Evolutionary conservation across 2,797 vertebrate species (phyloP).

Genomic region (Amazona ochrocephala): DNA sequence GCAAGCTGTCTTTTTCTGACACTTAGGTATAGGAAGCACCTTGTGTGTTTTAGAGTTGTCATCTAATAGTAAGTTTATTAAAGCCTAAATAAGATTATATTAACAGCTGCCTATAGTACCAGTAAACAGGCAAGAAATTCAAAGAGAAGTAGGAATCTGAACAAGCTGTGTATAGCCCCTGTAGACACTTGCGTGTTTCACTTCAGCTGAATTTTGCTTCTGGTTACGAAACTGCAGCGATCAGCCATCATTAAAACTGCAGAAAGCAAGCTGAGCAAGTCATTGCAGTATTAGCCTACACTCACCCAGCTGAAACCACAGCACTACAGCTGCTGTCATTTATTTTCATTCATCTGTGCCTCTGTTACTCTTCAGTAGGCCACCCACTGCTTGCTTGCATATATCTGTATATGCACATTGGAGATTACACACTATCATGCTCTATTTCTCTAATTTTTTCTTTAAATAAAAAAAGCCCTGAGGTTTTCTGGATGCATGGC

Average conservation of each 20-base stretch:
- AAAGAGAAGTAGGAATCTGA: conserved; percentile 25
- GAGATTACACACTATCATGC: conserved; percentile 15
- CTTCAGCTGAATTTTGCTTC: conserved; percentile 26
- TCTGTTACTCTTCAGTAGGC: background rate
- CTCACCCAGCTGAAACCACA: conserved; percentile 43
- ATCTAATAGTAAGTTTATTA: background rate
- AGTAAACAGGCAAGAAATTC: background rate
- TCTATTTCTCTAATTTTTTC: conserved; percentile 19
- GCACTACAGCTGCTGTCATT: conserved; percentile 6
- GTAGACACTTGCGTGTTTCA: background rate
- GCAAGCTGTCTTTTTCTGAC: background rate
- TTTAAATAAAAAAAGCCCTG: background rate
- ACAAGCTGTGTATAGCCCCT: background rate
- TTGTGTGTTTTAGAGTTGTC: background rate
- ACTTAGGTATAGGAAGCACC: background rate
- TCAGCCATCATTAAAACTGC: conserved; percentile 50
- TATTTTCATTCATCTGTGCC: conserved; percentile 33
- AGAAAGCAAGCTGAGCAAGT: conserved; percentile 59
- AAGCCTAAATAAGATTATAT: background rate
- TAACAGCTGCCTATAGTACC: background rate
- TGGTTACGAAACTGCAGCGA: conserved; percentile 3
- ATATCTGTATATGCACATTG: background rate
- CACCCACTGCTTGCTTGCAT: conserved; percentile 13
- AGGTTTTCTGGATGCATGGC: background rate
- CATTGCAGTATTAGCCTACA: conserved; percentile 7